phyloP scores from a whole-genome alignment of 2,113 vertebrate species.

The Xiphorhynchus elegans region DNA sequence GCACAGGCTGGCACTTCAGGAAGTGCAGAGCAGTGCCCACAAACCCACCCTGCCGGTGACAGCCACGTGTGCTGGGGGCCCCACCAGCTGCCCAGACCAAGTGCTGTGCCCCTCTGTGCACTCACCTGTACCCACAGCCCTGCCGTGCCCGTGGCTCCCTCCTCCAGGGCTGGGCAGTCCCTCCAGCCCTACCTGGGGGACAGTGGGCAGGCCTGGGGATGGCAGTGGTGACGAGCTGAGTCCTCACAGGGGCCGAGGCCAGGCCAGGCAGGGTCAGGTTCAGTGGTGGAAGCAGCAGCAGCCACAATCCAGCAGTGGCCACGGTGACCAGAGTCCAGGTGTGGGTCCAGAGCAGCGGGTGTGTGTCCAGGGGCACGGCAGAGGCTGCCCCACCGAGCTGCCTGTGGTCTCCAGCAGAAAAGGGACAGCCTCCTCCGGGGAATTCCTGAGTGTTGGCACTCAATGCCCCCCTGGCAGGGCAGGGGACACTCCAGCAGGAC shows the following conservation, averaged over 20 bases:
- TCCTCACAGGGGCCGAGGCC: accelerated
- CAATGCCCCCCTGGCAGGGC: neutral
- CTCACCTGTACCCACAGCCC: accelerated
- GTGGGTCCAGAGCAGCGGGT: neutral
- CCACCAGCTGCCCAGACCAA: neutral
- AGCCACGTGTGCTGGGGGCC: accelerated
- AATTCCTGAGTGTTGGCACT: accelerated
- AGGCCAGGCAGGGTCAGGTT: neutral
- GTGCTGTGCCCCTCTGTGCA: neutral
- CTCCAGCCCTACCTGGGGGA: neutral
- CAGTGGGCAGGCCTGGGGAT: accelerated
- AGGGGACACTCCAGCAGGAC: neutral
- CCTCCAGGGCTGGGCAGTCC: neutral
- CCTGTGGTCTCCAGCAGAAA: neutral
- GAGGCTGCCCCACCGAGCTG: accelerated
- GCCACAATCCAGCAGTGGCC: neutral
- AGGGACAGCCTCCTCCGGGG: neutral
- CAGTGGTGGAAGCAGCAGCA: accelerated
- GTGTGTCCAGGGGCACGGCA: neutral
- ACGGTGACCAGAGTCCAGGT: neutral
- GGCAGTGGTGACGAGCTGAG: accelerated
- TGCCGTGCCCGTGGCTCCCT: accelerated
- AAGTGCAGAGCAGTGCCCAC: neutral
- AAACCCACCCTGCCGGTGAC: neutral
- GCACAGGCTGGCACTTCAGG: neutral